Evolutionary conservation across 2,797 vertebrate genomes (phyloP).

Genomic region (Malurus leucopterus): DNA sequence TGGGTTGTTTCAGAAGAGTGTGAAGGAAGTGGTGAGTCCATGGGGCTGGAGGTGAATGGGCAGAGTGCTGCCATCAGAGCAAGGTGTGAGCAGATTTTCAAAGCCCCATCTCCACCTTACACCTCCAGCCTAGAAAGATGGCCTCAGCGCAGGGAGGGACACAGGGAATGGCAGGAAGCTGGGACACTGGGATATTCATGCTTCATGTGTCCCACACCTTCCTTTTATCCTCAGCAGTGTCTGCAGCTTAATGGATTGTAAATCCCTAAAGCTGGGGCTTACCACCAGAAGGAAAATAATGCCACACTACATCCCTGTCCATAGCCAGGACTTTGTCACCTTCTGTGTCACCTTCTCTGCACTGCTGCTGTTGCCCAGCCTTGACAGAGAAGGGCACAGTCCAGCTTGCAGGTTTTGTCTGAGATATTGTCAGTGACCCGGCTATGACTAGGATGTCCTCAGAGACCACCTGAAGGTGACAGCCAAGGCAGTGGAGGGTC

Average conservation of each 20-base stretch:
- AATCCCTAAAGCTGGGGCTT: not conserved
- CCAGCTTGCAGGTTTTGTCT: not conserved
- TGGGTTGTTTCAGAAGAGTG: not conserved
- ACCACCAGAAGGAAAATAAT: not conserved
- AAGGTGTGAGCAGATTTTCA: not conserved
- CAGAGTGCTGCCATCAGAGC: not conserved
- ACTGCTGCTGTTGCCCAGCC: not conserved
- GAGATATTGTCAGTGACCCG: not conserved
- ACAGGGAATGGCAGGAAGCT: not conserved
- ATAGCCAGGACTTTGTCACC: not conserved
- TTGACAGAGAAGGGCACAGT: not conserved
- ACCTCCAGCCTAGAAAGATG: not conserved
- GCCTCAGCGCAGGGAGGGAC: not conserved
- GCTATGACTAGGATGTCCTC: not conserved
- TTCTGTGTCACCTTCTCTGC: not conserved
- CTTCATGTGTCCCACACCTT: not conserved
- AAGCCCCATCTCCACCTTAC: not conserved
- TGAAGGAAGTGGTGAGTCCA: not conserved
- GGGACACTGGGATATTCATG: not conserved
- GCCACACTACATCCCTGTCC: not conserved
- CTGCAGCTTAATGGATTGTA: not conserved
- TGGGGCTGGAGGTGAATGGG: not conserved
- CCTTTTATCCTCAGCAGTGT: not conserved
- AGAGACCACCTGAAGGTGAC: not conserved
- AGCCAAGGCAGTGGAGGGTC: not conserved